Base-by-base conservation (phyloP, 1,140 invertebrate species). In the Phymastichus coffea region DNA sequence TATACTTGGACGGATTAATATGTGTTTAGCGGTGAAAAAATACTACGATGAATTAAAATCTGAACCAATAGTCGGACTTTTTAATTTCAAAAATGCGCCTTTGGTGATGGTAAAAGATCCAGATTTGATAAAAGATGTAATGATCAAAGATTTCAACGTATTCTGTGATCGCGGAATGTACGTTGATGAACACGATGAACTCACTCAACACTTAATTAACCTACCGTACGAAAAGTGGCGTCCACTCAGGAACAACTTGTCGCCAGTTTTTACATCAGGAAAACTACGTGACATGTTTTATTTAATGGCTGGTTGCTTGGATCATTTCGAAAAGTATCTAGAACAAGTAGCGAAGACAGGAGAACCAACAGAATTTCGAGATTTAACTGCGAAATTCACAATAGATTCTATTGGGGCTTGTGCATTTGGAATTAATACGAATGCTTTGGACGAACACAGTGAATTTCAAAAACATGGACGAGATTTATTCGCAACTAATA, bases 351-450 rank as follows among this genome's bases (percentile, higher is more conserved):
- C 64, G 2, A 46, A 55, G 3, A 40, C 30, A 14, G 44, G 55
- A 6, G 47, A 48, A 52, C 52, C 47, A 8, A 61, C 68, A 2
- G 73, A 77, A 40, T 52, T 66, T 7, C 72, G 70, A 43, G 73
- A 77, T 38, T 9, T 76, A 2, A 72, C 70, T 14, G 58, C 75
- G 3, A 76, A 76, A 56, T 83, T 70, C 33, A 82, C 81, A 6
- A 74, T 72, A 2, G 79, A 82, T 28, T 77, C 74, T 52, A 73
- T 82, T 15, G 70, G 74, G 20, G 70, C 67, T 38, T 75, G 77
- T 44, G 78, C 77, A 4, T 71, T 81, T 66, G 80, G 80, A 22
- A 62, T 82, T 33, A 75, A 83, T 51, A 74, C 73, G 56, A 78
- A 82, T 51, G 69, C 76, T 20, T 66, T 84, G 17, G 67, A 82